Evolutionary conservation across 2,888 invertebrate species (phyloP), one percentile per base, ranked within the genome.

Genomic region (Magallana nippona): DNA sequence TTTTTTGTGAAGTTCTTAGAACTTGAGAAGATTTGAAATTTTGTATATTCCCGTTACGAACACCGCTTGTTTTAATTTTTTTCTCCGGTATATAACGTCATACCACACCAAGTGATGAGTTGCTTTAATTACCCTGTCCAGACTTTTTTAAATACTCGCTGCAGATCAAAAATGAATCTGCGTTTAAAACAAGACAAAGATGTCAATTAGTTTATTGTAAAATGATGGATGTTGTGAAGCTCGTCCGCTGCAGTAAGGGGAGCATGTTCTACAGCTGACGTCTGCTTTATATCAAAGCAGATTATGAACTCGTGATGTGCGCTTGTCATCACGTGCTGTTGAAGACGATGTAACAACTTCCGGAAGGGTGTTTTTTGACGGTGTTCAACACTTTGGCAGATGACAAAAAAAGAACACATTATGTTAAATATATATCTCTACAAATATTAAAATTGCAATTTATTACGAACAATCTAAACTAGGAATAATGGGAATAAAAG

Each of bases 161-260:
- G 13, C 71, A 71, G 71, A 71, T 71, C 71, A 71, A 71, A 71
- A 71, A 27, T 71, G 71, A 71, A 27, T 71, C 19, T 71, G 71
- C 32, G 27, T 71, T 44, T 71, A 27, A 27, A 63, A 71, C 71
- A 71, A 71, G 71, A 71, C 71, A 71, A 71, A 71, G 71, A 71
- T 71, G 71, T 71, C 71, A 71, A 71, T 71, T 71, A 71, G 71
- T 71, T 71, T 71, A 71, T 71, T 71, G 71, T 22, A 71, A 11
- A 71, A 32, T 71, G 71, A 71, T 71, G 19, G 19, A 71, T 71
- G 71, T 27, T 71, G 15, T 71, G 13, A 27, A 27, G 71, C 71
- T 71, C 15, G 27, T 32, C 32, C 11, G 71, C 71, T 71, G 27
- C 71, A 13, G 22, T 71, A 13, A 63, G 32, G 15, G 10, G 71